phyloP scores from a whole-genome alignment of 1,140 invertebrate species.

The Drosophila nebulosa region DNA sequence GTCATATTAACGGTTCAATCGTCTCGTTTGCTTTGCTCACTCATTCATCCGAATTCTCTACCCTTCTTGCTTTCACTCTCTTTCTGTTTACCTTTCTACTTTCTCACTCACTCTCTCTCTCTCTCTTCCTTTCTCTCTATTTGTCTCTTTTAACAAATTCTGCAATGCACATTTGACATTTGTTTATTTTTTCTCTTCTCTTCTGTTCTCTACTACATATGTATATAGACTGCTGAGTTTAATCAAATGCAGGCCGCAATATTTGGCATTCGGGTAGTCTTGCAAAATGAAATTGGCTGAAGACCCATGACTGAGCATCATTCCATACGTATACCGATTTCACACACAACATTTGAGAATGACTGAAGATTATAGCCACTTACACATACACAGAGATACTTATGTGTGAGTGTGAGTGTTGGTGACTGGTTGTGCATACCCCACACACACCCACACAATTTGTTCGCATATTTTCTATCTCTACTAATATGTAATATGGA shows the following conservation, averaged over 20 bases:
- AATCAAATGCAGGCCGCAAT: constrained; percentile 23
- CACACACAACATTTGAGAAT: constrained; percentile 14
- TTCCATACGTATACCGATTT: neutral
- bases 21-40: neutral
- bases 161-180: constrained; percentile 23
- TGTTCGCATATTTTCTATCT: constrained; percentile 46
- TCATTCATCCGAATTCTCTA: neutral
- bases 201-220: constrained; percentile 5
- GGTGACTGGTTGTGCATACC: constrained; percentile 20
- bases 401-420: neutral
- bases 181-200: constrained; percentile 42
- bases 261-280: constrained; percentile 35
- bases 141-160: neutral
- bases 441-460: no score
- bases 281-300: constrained; percentile 23
- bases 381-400: neutral
- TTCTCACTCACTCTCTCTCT: neutral
- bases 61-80: neutral
- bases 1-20: neutral
- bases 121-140: neutral
- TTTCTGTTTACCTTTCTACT: neutral
- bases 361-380: constrained; percentile 32
- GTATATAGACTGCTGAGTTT: constrained; percentile 16
- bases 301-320: constrained; percentile 17
- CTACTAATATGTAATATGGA: constrained; percentile 19